Percentiles rank a stretch among this genome's conserved stretches.
These are phyloP conservation scores for Clarias platycephalus DNA, from an alignment of 2,797 vertebrate species.

Conservation along the genomic window DNA sequence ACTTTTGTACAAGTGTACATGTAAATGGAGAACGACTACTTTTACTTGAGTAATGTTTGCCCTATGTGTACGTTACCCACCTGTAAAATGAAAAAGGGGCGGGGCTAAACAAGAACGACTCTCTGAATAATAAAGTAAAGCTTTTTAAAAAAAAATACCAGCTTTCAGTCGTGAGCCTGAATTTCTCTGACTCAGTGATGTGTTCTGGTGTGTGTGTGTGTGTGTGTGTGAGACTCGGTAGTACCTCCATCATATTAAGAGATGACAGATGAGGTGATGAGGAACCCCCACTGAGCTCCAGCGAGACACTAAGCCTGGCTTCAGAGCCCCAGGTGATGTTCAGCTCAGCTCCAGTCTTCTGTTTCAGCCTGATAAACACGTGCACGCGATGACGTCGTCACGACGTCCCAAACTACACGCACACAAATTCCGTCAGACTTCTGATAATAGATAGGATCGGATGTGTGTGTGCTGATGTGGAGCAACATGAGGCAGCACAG, in stretches of 20 bases:
- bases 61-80: no score
- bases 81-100: background rate
- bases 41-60: no score
- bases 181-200: background rate
- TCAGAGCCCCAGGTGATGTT: slow-evolving; percentile 73
- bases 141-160: background rate
- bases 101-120: background rate
- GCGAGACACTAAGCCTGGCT: slow-evolving; percentile 54
- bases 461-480: no score
- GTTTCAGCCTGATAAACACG: slow-evolving; percentile 53
- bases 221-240: background rate
- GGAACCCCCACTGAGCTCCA: slow-evolving; percentile 65
- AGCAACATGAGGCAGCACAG: no score
- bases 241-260: background rate
- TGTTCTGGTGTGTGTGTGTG: background rate
- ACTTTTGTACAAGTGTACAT: no score
- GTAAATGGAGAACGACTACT: no score
- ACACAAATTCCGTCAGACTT: background rate
- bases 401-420: background rate
- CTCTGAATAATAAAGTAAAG: background rate
- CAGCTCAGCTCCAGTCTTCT: slow-evolving; percentile 65
- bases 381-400: background rate
- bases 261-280: slow-evolving; percentile 8
- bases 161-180: background rate
- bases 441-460: background rate